phyloP scores from a whole-genome alignment of 2,888 invertebrate genomes.

The Rhimphoctona megacephalus region DNA sequence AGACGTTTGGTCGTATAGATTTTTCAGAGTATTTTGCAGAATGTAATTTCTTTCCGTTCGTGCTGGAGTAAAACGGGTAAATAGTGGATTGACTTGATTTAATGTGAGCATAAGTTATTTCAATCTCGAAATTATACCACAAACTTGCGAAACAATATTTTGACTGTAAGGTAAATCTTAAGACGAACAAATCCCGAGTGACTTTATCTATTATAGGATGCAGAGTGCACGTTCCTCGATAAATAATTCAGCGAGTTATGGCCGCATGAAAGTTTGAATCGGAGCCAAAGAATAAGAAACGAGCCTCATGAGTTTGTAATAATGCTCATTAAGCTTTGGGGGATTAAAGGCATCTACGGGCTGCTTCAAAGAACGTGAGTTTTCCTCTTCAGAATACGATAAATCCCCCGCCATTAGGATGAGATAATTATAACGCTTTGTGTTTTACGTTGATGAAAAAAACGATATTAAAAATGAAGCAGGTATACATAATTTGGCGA shows the following conservation, averaged over 20 bases:
- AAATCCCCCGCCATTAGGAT: neutral
- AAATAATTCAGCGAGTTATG: constrained; percentile 15
- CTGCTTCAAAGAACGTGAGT: constrained; percentile 13
- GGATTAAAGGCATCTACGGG: neutral
- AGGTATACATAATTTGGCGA: neutral
- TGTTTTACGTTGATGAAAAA: neutral
- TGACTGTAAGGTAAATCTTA: neutral
- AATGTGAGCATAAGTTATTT: neutral
- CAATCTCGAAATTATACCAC: neutral
- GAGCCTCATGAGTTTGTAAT: neutral
- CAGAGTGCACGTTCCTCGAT: neutral
- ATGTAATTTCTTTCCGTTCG: neutral
- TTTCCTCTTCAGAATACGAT: constrained; percentile 4
- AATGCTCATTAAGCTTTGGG: constrained; percentile 2
- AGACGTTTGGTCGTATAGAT: neutral
- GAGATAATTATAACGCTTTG: constrained; percentile 14
- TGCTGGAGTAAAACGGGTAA: neutral
- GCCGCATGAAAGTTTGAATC: constrained; percentile 9
- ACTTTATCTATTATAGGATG: neutral
- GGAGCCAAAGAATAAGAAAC: constrained; percentile 15
- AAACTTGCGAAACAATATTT: neutral
- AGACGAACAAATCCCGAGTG: neutral
- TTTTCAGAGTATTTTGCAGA: neutral
- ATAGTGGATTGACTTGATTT: neutral
- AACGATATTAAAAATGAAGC: neutral